Conservation (phyloP, 2,888 invertebrate species). For the Diplazon laetatorius region DNA sequence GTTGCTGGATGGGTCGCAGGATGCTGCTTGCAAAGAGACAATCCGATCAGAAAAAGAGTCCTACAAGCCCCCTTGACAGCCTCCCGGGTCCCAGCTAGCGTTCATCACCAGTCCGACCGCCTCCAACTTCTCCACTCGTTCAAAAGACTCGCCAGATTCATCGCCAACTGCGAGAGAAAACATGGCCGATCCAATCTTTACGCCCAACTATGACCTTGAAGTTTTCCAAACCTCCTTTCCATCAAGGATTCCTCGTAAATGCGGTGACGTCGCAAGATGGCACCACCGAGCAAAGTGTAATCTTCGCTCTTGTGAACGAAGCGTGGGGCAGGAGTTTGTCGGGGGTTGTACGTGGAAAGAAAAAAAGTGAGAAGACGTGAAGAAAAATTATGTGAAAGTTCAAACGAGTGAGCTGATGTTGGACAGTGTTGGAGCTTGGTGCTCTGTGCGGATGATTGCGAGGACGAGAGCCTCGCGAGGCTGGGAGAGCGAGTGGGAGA, state of each 20-base stretch:
- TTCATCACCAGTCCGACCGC: too few species aligned
- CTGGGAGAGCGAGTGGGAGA: slow-evolving; percentile 49
- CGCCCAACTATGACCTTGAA: slow-evolving; percentile 79
- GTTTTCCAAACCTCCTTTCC: slow-evolving; percentile 79
- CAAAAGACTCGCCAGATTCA: slow-evolving; percentile 83
- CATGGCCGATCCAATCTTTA: slow-evolving; percentile 83
- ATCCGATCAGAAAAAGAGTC: too few species aligned
- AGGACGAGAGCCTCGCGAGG: slow-evolving; percentile 48
- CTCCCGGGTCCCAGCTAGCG: too few species aligned
- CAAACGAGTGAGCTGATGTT: background rate
- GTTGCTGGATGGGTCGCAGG: slow-evolving; percentile 41
- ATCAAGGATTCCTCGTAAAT: slow-evolving; percentile 62
- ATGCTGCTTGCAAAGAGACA: slow-evolving; percentile 24
- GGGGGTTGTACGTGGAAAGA: slow-evolving; percentile 66
- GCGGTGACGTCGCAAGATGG: slow-evolving; percentile 58
- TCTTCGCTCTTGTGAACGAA: slow-evolving; percentile 63
- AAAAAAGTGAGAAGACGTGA: slow-evolving; percentile 47
- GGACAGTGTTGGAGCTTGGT: background rate
- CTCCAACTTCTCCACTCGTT: slow-evolving; percentile 74
- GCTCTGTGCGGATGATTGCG: slow-evolving; percentile 18
- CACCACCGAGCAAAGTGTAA: slow-evolving; percentile 59
- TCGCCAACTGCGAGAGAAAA: slow-evolving; percentile 80
- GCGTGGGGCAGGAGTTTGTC: slow-evolving; percentile 59
- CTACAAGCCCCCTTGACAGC: too few species aligned
- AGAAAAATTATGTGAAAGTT: background rate